phyloP scores from a whole-genome alignment of 1,140 invertebrate species.

The Drosophila melanogaster region Release_6_plus_ISO1_MT NT_037436.4:8911501-8912000 shows the following conservation, averaged over 20 bases:
- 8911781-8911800: conserved; percentile 89
- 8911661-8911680: conserved; percentile 89
- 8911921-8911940: conserved; percentile 86
- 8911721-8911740: conserved; percentile 83
- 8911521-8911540: conserved; percentile 15
- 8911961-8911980: conserved; percentile 83
- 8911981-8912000: conserved; percentile 77
- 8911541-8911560: conserved; percentile 87
- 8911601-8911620: conserved; percentile 85
- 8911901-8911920: conserved; percentile 85
- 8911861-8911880: conserved; percentile 84
- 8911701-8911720: conserved; percentile 86
- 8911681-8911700: conserved; percentile 89
- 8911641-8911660: conserved; percentile 92
- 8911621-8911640: conserved; percentile 90
- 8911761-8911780: conserved; percentile 84
- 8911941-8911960: conserved; percentile 86
- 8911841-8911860: not conserved
- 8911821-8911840: no score
- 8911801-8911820: conserved; percentile 86
- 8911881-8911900: conserved; percentile 87
- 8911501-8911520: conserved; percentile 29
- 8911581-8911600: conserved; percentile 46
- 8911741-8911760: conserved; percentile 85
- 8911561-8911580: conserved; percentile 89